Conservation (phyloP, 2,888 invertebrate species). For the Carabus problematicus region DNA sequence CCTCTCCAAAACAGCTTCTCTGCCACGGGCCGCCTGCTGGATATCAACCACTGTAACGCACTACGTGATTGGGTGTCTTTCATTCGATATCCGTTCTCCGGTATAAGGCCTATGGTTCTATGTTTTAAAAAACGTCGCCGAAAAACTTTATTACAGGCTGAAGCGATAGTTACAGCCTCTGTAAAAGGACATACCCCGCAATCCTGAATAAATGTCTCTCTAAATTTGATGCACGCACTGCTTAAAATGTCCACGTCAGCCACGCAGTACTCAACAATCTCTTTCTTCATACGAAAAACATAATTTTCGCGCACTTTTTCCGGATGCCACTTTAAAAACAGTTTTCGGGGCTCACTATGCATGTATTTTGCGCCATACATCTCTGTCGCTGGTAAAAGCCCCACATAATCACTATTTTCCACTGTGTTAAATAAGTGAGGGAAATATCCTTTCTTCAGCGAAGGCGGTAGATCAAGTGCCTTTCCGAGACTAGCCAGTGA, state of each 20-base stretch:
- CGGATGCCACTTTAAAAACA: constrained; percentile 45
- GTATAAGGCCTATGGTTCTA: constrained; percentile 46
- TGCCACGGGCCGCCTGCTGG: too few species aligned
- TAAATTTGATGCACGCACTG: constrained; percentile 49
- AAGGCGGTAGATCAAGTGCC: constrained; percentile 44
- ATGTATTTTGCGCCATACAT: constrained; percentile 47
- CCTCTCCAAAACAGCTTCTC: too few species aligned
- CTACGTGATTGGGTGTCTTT: not conserved
- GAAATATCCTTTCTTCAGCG: constrained; percentile 47
- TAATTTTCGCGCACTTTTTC: constrained; percentile 37
- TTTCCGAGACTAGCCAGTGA: constrained; percentile 44
- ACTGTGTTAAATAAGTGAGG: constrained; percentile 44
- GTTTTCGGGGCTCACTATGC: constrained; percentile 33
- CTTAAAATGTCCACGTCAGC: constrained; percentile 49
- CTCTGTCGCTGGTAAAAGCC: constrained; percentile 43
- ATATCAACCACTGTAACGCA: constrained; percentile 1
- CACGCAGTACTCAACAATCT: constrained; percentile 48
- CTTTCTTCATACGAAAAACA: constrained; percentile 49
- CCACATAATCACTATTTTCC: constrained; percentile 48
- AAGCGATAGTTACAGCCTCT: constrained; percentile 47
- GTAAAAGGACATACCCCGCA: constrained; percentile 49
- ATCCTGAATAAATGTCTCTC: constrained; percentile 44
- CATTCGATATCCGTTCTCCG: not conserved
- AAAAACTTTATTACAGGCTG: constrained; percentile 48
- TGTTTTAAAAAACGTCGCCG: constrained; percentile 48